Base-by-base conservation (phyloP, 2,888 invertebrate species). In the Clivina fossor region DNA sequence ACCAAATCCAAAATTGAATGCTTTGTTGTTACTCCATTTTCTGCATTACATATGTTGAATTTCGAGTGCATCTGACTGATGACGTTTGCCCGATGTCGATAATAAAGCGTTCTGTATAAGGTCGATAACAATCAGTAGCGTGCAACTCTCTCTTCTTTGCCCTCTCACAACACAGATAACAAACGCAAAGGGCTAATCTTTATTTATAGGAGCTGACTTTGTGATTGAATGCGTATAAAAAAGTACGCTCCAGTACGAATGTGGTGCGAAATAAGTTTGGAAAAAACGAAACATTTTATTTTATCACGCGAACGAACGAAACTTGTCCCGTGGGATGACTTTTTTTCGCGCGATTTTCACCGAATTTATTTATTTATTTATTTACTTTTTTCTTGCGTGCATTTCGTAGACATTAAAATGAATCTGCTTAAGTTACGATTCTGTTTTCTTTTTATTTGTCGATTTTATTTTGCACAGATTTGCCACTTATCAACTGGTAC, bases 241-340 rank as follows among this genome's bases (percentile, higher is more conserved):
- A n/a, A n/a, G n/a, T n/a, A n/a, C n/a, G n/a, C n/a, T n/a, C n/a
- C n/a, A n/a, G 26, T 38, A 2, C 28, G 55, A 44, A 44, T 44
- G 53, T 37, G 35, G 44, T 44, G 53, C n/a, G 44, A 41, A 53
- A 53, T 53, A 53, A 53, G 53, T 53, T 53, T 35, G 28, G 37
- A n/a, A n/a, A n/a, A n/a, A n/a, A n/a, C 53, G 53, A 53, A 53
- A 53, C 53, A 53, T 53, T 53, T 53, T 53, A 53, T 53, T 53
- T 53, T 53, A 53, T 53, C 53, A 53, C 53, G 53, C 53, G 37
- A 53, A 26, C 53, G 30, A 26, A 26, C 26, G 24, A 37, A 53
- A 53, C 53, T 53, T 53, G 28, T 26, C 53, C 53, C 53, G 5
- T 24, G 44, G 37, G 53, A 26, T 44, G 32, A 37, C 11, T 41